phyloP scores from a whole-genome alignment of 2,113 vertebrate species.

The Nyctibius bracteatus region DNA sequence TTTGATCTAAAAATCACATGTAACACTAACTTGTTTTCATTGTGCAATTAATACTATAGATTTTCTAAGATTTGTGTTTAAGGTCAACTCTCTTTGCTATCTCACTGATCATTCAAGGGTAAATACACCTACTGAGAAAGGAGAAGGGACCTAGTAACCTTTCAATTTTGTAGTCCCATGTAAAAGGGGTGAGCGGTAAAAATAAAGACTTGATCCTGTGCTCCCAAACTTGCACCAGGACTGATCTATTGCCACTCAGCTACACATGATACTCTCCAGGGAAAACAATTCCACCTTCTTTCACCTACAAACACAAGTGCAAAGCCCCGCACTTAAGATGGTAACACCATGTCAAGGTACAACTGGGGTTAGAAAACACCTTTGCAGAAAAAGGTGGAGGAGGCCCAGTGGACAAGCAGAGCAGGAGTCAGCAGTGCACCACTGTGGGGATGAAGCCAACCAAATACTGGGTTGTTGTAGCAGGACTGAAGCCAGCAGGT shows the following conservation, averaged over 20 bases:
- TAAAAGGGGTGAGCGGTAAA: background rate
- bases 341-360: background rate
- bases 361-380: background rate
- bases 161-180: background rate
- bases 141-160: background rate
- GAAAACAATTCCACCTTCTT: background rate
- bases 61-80: too few relatives aligned
- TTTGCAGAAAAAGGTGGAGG: background rate
- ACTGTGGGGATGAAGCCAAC: background rate
- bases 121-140: background rate
- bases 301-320: background rate
- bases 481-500: background rate
- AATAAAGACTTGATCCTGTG: background rate
- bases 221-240: background rate
- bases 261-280: fast-evolving
- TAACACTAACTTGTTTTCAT: background rate
- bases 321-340: background rate
- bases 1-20: background rate
- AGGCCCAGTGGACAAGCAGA: background rate
- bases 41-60: background rate
- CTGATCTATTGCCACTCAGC: background rate
- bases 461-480: background rate
- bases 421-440: background rate
- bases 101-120: background rate
- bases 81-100: background rate